Base-by-base conservation (phyloP, 2,113 vertebrate species). In the Cariama cristata region DNA sequence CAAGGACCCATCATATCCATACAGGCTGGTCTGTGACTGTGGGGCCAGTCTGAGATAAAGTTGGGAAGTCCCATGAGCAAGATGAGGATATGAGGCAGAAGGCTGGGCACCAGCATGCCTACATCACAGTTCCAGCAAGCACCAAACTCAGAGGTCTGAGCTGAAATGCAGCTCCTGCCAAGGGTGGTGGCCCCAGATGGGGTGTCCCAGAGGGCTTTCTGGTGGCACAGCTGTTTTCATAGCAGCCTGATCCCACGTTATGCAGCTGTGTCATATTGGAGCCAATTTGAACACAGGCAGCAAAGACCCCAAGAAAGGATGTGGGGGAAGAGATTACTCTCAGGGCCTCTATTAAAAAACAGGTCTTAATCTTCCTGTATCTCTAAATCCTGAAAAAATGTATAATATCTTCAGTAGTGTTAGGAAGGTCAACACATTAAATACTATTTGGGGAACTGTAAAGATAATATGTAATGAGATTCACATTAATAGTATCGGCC, bases 21-120 rank as follows among this genome's bases (percentile, higher is more conserved):
- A 24, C 14, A 18, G 10, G 26, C 6, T 7, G 10, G 6, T 14
- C n/a, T 55, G 26, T 24, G 24, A 6, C 18, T 19, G 7, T 5
- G 4, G 21, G 27, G 3, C 4, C 24, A 19, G 14, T 18, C 20
- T 0, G 0, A 27, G 19, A 8, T 12, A 17, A 60, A 11, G 20
- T 2, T 73, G 35, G 10, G 6, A 87, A 33, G 19, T 15, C 12
- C 22, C 1, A 0, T 58, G 35, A 55, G 47, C 32, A 62, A 87
- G n/a, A 40, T 42, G 21, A 49, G 35, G 30, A 26, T 2, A 7
- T 27, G 55, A 52, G 14, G 22, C 22, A 52, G 71, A 35, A 52
- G n/a, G 11, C 42, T 73, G 71, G 45, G 33, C 30, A 35, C 21
- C 2, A 3, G 8, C 55, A 50, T 26, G 15, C 8, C 26, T 64